Conservation (phyloP, 2,888 invertebrate genomes). For the Caenorhabditis wallacei region DNA sequence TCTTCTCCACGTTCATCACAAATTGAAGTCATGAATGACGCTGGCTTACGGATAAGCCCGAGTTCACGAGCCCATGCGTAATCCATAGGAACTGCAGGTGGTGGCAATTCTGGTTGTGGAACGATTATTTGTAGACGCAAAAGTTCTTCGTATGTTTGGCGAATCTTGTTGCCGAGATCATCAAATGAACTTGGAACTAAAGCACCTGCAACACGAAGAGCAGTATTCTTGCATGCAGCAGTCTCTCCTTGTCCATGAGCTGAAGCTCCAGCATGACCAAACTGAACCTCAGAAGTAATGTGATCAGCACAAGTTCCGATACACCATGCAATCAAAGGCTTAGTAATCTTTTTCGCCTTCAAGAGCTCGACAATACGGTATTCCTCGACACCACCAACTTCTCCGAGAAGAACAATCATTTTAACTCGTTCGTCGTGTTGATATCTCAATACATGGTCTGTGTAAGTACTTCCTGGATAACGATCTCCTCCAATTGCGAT, state of each 20-base stretch:
- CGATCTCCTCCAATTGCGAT: constrained; percentile 97
- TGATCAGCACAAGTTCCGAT: constrained; percentile 90
- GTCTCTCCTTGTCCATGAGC: constrained; percentile 96
- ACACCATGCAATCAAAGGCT: constrained; percentile 98
- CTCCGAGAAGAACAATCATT: constrained; percentile 95
- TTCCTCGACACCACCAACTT: constrained; percentile 97
- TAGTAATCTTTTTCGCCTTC: constrained; percentile 88
- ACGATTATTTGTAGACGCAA: constrained; percentile 90
- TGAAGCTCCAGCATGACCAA: constrained; percentile 99
- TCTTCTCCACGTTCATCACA: constrained; percentile 95
- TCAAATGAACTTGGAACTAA: constrained; percentile 95
- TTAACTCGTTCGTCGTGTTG: constrained; percentile 88
- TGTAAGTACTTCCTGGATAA: constrained; percentile 98
- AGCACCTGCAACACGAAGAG: constrained; percentile 91
- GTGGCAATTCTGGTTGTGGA: constrained; percentile 93
- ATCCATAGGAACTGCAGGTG: constrained; percentile 99
- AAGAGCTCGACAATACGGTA: constrained; percentile 95
- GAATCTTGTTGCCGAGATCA: constrained; percentile 88
- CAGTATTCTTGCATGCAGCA: constrained; percentile 93
- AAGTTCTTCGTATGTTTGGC: constrained; percentile 86
- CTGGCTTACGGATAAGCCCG: constrained; percentile 98
- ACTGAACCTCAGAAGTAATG: constrained; percentile 89
- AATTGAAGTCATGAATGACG: constrained; percentile 99
- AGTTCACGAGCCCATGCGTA: constrained; percentile 99
- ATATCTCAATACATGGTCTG: constrained; percentile 95